phyloP scores from a whole-genome alignment of 2,113 vertebrate species.

The Beaufortia kweichowensis region DNA sequence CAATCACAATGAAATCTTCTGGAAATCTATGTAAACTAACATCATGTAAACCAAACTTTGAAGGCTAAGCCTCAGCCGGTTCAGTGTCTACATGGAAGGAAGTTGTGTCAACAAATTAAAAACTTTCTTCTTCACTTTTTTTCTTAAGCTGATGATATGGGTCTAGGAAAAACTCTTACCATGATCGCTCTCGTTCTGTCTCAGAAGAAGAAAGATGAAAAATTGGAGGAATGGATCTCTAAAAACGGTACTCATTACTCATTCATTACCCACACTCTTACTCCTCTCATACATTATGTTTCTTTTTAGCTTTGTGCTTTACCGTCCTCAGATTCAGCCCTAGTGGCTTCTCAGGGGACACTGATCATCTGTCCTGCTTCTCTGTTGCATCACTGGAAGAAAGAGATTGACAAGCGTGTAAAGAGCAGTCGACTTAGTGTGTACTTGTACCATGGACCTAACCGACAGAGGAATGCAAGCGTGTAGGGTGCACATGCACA shows the following conservation, averaged over 20 bases:
- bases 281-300: too few species aligned
- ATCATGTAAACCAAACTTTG: not conserved
- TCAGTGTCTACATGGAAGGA: not conserved
- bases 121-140: too few species aligned
- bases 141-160: constrained; percentile 92
- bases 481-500: constrained; percentile 72
- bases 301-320: too few species aligned
- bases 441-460: constrained; percentile 88
- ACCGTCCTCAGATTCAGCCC: constrained; percentile 70
- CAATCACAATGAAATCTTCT: too few species aligned
- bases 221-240: constrained; percentile 76
- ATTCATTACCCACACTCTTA: not conserved
- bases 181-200: constrained; percentile 89
- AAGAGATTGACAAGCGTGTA: constrained; percentile 84
- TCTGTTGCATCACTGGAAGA: constrained; percentile 96
- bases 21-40: too few species aligned
- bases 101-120: not conserved
- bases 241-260: constrained; percentile 77
- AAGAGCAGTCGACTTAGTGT: constrained; percentile 73
- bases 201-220: constrained; percentile 73
- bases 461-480: constrained; percentile 74
- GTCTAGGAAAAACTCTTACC: constrained; percentile 92
- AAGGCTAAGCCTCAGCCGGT: not conserved
- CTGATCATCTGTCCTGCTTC: constrained; percentile 93
- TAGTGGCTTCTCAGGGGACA: constrained; percentile 76